Conservation (phyloP, 2,888 invertebrate genomes). For the Hypomecis punctinalis region DNA sequence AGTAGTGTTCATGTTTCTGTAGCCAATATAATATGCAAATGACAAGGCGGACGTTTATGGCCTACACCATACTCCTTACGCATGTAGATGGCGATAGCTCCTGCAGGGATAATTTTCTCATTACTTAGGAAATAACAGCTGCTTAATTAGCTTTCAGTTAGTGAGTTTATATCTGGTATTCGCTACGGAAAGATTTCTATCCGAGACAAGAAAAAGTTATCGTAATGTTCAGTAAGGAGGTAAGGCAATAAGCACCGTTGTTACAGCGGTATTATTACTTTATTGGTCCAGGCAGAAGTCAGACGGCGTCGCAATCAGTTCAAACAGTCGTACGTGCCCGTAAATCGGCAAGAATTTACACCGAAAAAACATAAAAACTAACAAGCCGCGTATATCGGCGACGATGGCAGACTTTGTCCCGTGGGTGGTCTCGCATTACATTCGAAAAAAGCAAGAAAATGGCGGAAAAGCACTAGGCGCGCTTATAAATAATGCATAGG, state of each 20-base stretch:
- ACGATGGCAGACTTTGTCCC: slow-evolving; percentile 45
- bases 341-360: slow-evolving; percentile 51
- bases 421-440: slow-evolving; percentile 55
- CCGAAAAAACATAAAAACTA: slow-evolving; percentile 58
- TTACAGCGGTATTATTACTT: slow-evolving; percentile 19
- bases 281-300: slow-evolving; percentile 9
- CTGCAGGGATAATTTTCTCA: slow-evolving; percentile 34
- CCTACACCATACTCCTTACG: slow-evolving; percentile 36
- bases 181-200: slow-evolving; percentile 4
- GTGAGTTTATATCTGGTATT: slow-evolving; percentile 4
- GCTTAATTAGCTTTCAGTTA: slow-evolving; percentile 24
- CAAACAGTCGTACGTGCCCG: slow-evolving; percentile 23
- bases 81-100: slow-evolving; percentile 41
- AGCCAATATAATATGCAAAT: slow-evolving; percentile 41
- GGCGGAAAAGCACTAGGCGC: slow-evolving; percentile 70
- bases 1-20: slow-evolving; percentile 23
- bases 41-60: slow-evolving; percentile 29
- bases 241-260: slow-evolving; percentile 6
- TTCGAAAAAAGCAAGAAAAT: slow-evolving; percentile 65
- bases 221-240: neutral
- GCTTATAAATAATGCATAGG: slow-evolving; percentile 76
- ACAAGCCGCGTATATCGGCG: slow-evolving; percentile 51
- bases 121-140: slow-evolving; percentile 31
- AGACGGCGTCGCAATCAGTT: slow-evolving; percentile 1
- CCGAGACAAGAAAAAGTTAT: neutral